A percentile compares a stretch with the other conserved stretches of the same genome.
Evolutionary conservation across 2,888 invertebrate species (phyloP).

Genomic region (Mayetiola destructor): DNA sequence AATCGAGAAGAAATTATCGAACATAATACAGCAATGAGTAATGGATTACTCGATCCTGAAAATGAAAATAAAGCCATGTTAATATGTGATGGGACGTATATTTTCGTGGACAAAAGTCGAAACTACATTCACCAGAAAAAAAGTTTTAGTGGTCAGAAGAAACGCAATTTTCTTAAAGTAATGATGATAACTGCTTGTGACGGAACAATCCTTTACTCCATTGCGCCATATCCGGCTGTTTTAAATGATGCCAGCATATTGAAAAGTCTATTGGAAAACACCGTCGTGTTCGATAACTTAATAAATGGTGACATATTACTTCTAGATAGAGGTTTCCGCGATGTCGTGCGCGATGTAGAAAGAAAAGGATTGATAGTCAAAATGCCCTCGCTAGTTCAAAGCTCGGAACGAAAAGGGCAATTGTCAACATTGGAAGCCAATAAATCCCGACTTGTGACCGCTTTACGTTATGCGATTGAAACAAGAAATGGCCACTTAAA

Average conservation of each 20-base stretch:
- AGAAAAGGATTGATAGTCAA: background rate
- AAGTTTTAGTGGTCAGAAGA: background rate
- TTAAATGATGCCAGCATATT: conserved; percentile 1
- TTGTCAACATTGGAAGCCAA: background rate
- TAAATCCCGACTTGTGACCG: background rate
- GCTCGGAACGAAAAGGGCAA: conserved; percentile 1
- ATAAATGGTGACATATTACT: background rate
- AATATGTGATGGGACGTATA: background rate
- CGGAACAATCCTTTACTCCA: background rate
- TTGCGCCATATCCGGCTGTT: background rate
- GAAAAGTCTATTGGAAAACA: background rate
- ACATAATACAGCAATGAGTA: background rate
- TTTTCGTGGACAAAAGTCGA: background rate
- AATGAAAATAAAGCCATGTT: background rate
- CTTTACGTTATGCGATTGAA: background rate
- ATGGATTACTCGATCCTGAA: background rate
- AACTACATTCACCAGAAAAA: background rate
- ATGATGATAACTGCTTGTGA: background rate
- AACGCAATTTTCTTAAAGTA: background rate
- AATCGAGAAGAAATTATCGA: background rate
- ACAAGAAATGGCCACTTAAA: background rate
- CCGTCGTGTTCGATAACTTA: background rate
- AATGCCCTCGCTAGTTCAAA: background rate
- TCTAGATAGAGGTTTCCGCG: background rate
- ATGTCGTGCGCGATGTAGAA: background rate